Percentiles rank a stretch among this genome's conserved stretches.
These are phyloP conservation scores for Platanista minor DNA, from an alignment of 2,113 vertebrate species.

Conservation along the genomic window DNA sequence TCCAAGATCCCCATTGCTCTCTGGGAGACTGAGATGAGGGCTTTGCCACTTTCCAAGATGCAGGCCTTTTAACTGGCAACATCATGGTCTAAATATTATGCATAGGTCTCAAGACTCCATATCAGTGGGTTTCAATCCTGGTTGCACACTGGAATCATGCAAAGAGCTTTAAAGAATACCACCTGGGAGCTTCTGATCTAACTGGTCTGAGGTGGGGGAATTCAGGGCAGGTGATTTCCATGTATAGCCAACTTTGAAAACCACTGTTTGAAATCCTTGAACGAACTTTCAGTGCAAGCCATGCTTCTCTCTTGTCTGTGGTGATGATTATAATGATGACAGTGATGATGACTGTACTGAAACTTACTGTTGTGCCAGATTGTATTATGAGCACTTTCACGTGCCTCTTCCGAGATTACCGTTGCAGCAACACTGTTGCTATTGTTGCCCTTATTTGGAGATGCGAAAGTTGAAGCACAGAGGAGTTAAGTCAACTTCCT, in stretches of 20 bases:
- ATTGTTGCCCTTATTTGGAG: background rate
- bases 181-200: background rate
- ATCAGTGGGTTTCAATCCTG: background rate
- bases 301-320: slow-evolving; percentile 60
- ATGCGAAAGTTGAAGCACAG: background rate
- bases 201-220: background rate
- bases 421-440: background rate
- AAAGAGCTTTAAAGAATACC: background rate
- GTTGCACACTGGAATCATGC: background rate
- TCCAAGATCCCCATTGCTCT: slow-evolving; percentile 60
- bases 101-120: background rate
- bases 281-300: slow-evolving; percentile 60
- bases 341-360: background rate
- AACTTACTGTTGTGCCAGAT: background rate
- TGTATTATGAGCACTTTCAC: background rate
- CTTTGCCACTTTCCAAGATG: slow-evolving; percentile 57
- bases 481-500: background rate
- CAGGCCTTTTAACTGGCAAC: slow-evolving; percentile 45
- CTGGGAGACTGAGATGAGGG: slow-evolving; percentile 60
- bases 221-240: background rate
- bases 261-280: slow-evolving; percentile 59
- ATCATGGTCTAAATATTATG: slow-evolving; percentile 61
- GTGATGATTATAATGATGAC: background rate
- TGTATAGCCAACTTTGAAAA: background rate
- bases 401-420: background rate